Conservation (phyloP, 2,797 vertebrate species). For the Potorous gilbertii region DNA sequence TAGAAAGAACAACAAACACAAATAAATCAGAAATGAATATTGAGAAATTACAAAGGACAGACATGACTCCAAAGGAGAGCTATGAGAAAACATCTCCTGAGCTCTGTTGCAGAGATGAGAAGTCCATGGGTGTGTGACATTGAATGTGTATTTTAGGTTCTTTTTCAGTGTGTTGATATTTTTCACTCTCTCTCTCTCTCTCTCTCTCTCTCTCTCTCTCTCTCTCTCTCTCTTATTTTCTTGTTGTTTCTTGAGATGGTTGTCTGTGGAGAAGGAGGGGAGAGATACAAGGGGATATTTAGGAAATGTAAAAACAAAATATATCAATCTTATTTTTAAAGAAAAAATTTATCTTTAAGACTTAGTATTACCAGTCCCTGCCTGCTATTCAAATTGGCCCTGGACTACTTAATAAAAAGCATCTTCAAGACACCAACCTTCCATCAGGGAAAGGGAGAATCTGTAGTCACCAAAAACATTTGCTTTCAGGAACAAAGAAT, state of each 20-base stretch:
- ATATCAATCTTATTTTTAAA: background rate
- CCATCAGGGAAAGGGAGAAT: too few species aligned
- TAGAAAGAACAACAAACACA: background rate
- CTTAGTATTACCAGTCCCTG: background rate
- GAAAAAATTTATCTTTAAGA: background rate
- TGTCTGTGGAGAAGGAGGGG: background rate
- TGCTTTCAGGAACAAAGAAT: background rate
- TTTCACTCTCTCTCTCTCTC: too few species aligned
- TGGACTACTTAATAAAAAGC: background rate
- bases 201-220: too few species aligned
- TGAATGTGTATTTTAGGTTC: background rate
- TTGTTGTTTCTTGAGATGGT: background rate
- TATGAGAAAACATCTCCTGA: background rate
- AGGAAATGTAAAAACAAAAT: background rate
- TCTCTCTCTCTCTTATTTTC: too few species aligned
- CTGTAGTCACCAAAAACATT: background rate
- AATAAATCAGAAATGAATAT: background rate
- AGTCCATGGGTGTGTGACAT: background rate
- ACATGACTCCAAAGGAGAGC: background rate
- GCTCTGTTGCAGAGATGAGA: background rate
- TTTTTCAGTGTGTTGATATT: background rate
- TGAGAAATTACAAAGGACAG: background rate
- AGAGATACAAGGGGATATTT: background rate
- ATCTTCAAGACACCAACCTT: background rate
- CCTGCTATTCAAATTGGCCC: background rate